These are phyloP conservation scores for Pyrocephalus nanus DNA, from an alignment of 2,797 vertebrate genomes.

Conservation along the genomic window DNA sequence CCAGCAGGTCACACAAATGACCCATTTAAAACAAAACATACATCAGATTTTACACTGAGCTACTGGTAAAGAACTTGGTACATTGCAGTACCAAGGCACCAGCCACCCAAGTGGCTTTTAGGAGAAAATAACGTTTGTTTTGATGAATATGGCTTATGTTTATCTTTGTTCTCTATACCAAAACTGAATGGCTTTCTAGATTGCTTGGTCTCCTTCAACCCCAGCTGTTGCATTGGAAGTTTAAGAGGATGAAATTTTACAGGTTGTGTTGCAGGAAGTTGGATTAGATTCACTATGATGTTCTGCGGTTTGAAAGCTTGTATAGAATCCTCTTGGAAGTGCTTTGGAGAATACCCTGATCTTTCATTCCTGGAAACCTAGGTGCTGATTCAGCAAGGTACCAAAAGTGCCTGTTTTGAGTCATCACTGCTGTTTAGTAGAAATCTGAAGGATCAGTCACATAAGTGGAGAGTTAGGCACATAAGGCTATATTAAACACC, in stretches of 20 bases:
- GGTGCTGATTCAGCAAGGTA: background rate
- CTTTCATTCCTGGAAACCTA: background rate
- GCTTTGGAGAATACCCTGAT: background rate
- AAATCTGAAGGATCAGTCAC: background rate
- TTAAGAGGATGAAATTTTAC: background rate
- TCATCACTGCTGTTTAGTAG: background rate
- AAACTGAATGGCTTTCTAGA: background rate
- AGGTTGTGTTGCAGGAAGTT: background rate
- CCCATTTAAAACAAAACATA: background rate
- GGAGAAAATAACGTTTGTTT: background rate
- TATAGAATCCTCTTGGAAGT: background rate
- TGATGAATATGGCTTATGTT: background rate
- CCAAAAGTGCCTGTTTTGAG: background rate
- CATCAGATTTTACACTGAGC: background rate
- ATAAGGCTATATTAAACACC: background rate
- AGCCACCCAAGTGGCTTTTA: background rate
- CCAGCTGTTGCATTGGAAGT: background rate
- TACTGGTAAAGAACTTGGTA: background rate
- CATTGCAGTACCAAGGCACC: background rate
- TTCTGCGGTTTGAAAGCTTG: background rate
- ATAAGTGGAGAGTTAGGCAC: background rate
- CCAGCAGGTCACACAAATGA: background rate
- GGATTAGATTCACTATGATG: background rate
- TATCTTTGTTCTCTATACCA: background rate
- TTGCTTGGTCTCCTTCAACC: background rate